Conservation (phyloP, 2,113 vertebrate species). For the Zosterops lateralis region DNA sequence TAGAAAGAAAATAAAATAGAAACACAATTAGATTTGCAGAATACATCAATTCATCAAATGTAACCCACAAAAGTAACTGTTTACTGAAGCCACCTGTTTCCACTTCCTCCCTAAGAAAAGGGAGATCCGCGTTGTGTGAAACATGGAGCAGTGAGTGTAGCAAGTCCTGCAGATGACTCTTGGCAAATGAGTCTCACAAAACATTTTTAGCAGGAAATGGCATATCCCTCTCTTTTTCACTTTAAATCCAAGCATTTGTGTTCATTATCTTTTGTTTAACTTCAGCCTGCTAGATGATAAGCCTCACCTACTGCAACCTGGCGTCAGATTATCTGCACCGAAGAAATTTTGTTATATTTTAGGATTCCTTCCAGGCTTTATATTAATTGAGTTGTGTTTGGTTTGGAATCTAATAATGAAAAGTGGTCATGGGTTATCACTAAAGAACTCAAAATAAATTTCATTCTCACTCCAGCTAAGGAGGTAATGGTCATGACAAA, state of each 20-base stretch:
- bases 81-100: background rate
- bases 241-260: background rate
- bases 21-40: background rate
- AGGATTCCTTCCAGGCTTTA: background rate
- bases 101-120: background rate
- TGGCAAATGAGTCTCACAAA: accelerated
- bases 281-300: background rate
- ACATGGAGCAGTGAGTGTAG: background rate
- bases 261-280: background rate
- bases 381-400: background rate
- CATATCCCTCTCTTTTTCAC: background rate
- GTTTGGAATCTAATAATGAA: background rate
- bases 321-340: background rate
- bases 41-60: background rate
- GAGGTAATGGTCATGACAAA: background rate
- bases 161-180: background rate
- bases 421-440: background rate
- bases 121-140: accelerated
- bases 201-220: background rate
- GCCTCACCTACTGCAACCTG: background rate
- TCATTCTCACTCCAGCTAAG: background rate
- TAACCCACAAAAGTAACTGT: background rate
- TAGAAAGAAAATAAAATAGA: background rate
- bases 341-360: background rate
- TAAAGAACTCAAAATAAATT: background rate